Percentiles rank a stretch among this genome's conserved stretches.
Conservation (phyloP, 1,140 invertebrate genomes). For the Chymomyza costata region DNA sequence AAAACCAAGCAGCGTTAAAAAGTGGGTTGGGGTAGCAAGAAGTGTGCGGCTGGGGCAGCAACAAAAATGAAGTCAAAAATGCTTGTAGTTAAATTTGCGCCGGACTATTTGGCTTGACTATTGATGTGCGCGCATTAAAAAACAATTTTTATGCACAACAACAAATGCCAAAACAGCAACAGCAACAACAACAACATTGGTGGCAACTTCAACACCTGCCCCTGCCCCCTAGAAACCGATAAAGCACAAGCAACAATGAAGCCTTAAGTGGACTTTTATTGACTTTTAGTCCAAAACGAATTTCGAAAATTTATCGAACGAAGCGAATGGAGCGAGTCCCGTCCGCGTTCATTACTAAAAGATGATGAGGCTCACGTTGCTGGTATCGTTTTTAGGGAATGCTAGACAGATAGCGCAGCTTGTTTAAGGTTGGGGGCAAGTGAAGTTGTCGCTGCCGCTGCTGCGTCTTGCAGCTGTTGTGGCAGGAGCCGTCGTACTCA, state of each 20-base stretch:
- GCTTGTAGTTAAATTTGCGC: slow-evolving; percentile 62
- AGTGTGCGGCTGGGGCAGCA: too few relatives aligned
- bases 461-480: slow-evolving; percentile 1
- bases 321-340: slow-evolving; percentile 38
- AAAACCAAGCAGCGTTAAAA: too few relatives aligned
- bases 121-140: slow-evolving; percentile 69
- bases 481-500: slow-evolving; percentile 19
- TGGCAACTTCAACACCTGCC: slow-evolving; percentile 6
- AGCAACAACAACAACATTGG: slow-evolving; percentile 14
- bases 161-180: slow-evolving; percentile 11
- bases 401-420: slow-evolving; percentile 14
- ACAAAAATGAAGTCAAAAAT: slow-evolving; percentile 48
- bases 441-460: background rate
- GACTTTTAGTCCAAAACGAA: slow-evolving; percentile 71
- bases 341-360: slow-evolving; percentile 58
- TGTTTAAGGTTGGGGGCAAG: too few relatives aligned
- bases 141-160: slow-evolving; percentile 65
- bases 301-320: slow-evolving; percentile 70
- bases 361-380: slow-evolving; percentile 15
- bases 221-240: slow-evolving; percentile 8
- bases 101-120: slow-evolving; percentile 69
- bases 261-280: slow-evolving; percentile 72
- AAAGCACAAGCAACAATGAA: slow-evolving; percentile 54
- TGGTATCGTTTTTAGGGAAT: background rate
- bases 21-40: too few relatives aligned